These are phyloP conservation scores for Saccopteryx bilineata DNA, from an alignment of 2,113 vertebrate genomes.

Conservation along the genomic window DNA sequence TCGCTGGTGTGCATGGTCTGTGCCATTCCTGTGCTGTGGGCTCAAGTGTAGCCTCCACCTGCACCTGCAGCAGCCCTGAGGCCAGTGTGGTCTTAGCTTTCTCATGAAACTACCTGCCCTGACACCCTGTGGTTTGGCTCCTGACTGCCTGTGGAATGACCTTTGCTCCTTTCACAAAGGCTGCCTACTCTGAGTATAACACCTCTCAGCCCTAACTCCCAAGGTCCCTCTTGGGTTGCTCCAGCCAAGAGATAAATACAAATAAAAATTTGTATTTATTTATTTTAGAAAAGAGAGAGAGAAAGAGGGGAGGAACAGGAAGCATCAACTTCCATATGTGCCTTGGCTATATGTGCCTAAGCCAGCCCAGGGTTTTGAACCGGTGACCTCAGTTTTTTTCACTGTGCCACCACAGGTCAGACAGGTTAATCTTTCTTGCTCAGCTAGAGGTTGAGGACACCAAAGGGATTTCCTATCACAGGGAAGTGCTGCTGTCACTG, in stretches of 20 bases:
- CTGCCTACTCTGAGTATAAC: neutral
- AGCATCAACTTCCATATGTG: too few relatives aligned
- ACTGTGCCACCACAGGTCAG: too few relatives aligned
- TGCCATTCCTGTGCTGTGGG: neutral
- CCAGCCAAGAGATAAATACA: neutral
- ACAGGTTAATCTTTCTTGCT: neutral
- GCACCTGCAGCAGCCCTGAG: fast-evolving
- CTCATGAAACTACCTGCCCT: neutral
- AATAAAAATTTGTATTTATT: too few relatives aligned
- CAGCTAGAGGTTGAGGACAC: neutral
- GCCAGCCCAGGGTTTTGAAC: too few relatives aligned
- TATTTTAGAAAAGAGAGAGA: too few relatives aligned
- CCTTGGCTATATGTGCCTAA: too few relatives aligned
- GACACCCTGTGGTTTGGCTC: neutral
- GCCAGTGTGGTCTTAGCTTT: neutral
- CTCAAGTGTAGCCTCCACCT: neutral
- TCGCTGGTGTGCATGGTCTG: fast-evolving
- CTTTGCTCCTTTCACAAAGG: conserved; percentile 13
- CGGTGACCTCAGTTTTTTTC: too few relatives aligned
- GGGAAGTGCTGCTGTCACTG: neutral
- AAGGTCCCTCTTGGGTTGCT: neutral
- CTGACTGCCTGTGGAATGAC: neutral
- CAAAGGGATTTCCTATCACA: fast-evolving
- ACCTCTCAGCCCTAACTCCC: neutral
- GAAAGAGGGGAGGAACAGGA: too few relatives aligned